Percentiles rank a stretch among this genome's conserved stretches.
Evolutionary conservation across 2,113 vertebrate species (phyloP).

Genomic region (Proterorhinus semilunaris): DNA sequence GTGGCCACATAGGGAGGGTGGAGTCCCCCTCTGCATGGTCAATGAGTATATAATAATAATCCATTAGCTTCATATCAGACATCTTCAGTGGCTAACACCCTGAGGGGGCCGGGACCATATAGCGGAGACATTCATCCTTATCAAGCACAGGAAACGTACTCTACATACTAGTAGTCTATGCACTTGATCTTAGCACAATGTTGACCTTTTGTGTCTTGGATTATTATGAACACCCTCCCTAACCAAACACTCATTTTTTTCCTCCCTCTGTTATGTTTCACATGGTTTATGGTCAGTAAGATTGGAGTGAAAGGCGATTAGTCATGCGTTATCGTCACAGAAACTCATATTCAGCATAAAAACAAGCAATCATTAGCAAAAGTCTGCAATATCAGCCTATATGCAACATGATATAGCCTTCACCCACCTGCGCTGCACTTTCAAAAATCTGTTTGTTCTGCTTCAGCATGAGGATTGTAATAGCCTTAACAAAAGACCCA

Average conservation of each 20-base stretch:
- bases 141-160: constrained; percentile 13
- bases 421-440: constrained; percentile 4
- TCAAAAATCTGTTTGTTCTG: constrained; percentile 29
- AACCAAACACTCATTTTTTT: constrained; percentile 52
- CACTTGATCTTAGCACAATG: constrained; percentile 1
- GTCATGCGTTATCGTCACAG: constrained; percentile 8
- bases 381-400: neutral
- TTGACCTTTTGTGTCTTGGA: constrained; percentile 21
- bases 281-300: constrained; percentile 47
- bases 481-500: constrained; percentile 27
- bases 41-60: constrained; percentile 50
- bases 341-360: constrained; percentile 10
- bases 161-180: neutral
- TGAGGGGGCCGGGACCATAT: constrained; percentile 7
- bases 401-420: constrained; percentile 27
- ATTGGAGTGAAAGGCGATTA: constrained; percentile 36
- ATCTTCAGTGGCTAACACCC: constrained; percentile 37
- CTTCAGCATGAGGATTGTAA: constrained; percentile 9
- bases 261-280: constrained; percentile 12
- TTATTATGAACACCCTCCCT: constrained; percentile 41
- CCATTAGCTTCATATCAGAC: constrained; percentile 38
- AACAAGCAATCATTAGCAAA: neutral
- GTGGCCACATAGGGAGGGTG: constrained; percentile 6
- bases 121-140: constrained; percentile 45
- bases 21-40: constrained; percentile 13